These are phyloP conservation scores for Athalia rosae DNA, from an alignment of 2,888 invertebrate species.

Conservation along the genomic window DNA sequence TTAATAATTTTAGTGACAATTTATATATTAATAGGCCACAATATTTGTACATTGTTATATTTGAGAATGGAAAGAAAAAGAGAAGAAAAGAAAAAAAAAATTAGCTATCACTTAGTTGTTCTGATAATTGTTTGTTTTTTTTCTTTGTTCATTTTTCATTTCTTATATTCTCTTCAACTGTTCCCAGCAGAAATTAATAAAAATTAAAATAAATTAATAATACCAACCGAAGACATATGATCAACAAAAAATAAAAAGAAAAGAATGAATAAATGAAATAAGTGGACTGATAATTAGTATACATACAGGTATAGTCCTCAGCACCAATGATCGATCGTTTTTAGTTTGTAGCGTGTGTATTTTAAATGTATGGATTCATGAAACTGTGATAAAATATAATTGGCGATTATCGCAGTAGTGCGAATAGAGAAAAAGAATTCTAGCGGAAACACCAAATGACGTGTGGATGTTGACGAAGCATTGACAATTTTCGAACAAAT, in stretches of 20 bases:
- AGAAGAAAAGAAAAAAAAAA: constrained; percentile 3
- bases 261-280: constrained; percentile 22
- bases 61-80: constrained; percentile 33
- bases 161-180: constrained; percentile 29
- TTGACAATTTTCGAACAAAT: constrained; percentile 13
- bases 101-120: constrained; percentile 24
- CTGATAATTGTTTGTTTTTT: constrained; percentile 2
- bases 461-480: background rate
- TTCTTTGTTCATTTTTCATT: background rate
- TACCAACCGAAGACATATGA: background rate
- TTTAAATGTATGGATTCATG: background rate
- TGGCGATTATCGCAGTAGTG: background rate
- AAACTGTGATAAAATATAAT: background rate
- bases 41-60: constrained; percentile 43
- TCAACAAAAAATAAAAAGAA: constrained; percentile 26
- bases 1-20: constrained; percentile 28
- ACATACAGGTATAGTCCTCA: constrained; percentile 10
- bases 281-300: constrained; percentile 37
- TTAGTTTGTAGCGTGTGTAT: constrained; percentile 46
- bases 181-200: constrained; percentile 38
- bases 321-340: constrained; percentile 13
- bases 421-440: background rate
- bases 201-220: constrained; percentile 9
- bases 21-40: constrained; percentile 33
- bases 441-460: too few species aligned